phyloP scores from a whole-genome alignment of 2,888 invertebrate genomes.

The Oscheius sp. region DNA sequence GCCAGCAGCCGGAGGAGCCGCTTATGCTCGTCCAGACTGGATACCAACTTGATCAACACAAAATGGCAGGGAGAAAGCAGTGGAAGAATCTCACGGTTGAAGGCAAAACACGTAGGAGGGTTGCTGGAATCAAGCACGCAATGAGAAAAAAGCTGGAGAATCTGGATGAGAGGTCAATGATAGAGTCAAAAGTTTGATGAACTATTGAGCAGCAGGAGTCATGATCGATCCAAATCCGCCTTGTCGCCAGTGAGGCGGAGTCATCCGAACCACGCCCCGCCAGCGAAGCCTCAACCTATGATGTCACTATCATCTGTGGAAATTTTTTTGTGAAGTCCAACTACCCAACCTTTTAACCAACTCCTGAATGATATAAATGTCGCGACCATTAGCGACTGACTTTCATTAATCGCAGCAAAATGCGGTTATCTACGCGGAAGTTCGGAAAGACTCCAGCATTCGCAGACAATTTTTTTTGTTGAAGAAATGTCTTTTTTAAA shows the following conservation, averaged over 20 bases:
- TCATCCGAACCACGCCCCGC: conserved; percentile 10
- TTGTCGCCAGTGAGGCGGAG: conserved; percentile 25
- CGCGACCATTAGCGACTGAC: too few species aligned
- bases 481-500: too few species aligned
- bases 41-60: conserved; percentile 10
- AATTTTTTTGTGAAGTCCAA: too few species aligned
- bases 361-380: too few species aligned
- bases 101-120: conserved; percentile 11
- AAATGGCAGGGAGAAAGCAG: not conserved
- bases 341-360: too few species aligned
- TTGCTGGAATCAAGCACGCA: conserved; percentile 8
- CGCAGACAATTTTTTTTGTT: too few species aligned
- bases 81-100: conserved; percentile 7
- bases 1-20: conserved; percentile 24
- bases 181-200: not conserved
- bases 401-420: too few species aligned
- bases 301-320: not conserved
- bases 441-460: too few species aligned
- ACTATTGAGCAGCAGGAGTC: not conserved
- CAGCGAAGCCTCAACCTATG: conserved; percentile 20
- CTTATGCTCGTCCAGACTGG: conserved; percentile 28
- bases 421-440: too few species aligned
- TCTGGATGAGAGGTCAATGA: not conserved
- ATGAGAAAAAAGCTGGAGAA: not conserved
- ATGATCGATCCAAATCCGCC: conserved; percentile 22